Evolutionary conservation across 2,113 vertebrate species (phyloP).

Genomic region (Eidolon helvum): DNA sequence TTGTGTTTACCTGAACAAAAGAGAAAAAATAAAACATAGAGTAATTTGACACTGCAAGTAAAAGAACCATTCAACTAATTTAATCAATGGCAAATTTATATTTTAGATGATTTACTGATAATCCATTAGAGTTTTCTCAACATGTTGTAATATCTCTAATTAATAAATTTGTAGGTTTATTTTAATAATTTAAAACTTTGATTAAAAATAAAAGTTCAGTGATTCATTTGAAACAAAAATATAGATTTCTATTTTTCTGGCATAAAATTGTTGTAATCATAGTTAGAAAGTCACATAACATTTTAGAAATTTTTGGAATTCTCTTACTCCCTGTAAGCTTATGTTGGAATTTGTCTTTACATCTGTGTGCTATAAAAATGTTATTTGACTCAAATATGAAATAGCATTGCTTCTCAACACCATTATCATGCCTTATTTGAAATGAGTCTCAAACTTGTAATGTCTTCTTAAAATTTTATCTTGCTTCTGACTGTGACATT

Average conservation of each 20-base stretch:
- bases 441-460: slow-evolving; percentile 16
- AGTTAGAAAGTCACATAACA: not conserved
- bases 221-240: not conserved
- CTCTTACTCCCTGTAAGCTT: not conserved
- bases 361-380: not conserved
- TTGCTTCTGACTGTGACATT: not conserved
- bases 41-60: not conserved
- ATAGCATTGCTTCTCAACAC: not conserved
- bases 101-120: not conserved
- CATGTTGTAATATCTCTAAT: not conserved
- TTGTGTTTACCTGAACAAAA: not conserved
- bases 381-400: slow-evolving; percentile 15
- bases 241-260: not conserved
- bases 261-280: not conserved
- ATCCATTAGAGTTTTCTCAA: not conserved
- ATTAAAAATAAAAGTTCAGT: not conserved
- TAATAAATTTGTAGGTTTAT: not conserved
- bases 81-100: not conserved
- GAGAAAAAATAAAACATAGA: not conserved
- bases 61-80: not conserved
- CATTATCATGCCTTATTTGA: slow-evolving; percentile 12
- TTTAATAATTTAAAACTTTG: not conserved
- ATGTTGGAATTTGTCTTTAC: not conserved
- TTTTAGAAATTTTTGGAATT: not conserved
- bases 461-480: not conserved